Percentiles rank a stretch among this genome's conserved stretches.
These are phyloP conservation scores for Masticophis lateralis DNA, from an alignment of 2,797 vertebrate genomes.

Conservation along the genomic window DNA sequence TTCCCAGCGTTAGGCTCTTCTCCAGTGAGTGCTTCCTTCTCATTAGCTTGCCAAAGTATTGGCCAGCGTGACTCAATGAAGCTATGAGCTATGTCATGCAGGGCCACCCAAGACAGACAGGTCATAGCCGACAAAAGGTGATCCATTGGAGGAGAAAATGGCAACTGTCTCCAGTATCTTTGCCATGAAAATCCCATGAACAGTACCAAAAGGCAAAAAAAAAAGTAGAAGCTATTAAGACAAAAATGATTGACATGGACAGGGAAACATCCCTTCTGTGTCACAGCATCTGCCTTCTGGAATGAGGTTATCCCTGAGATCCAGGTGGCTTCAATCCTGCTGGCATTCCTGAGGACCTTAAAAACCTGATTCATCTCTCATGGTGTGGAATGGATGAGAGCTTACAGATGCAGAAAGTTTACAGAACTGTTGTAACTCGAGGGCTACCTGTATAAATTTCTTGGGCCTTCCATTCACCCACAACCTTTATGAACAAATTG, in stretches of 20 bases:
- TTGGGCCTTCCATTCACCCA: neutral
- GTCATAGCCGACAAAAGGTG: no score
- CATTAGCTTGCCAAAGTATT: no score
- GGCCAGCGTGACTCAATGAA: no score
- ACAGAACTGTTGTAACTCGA: neutral
- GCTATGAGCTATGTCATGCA: no score
- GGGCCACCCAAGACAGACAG: no score
- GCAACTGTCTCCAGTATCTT: no score
- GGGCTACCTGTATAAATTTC: neutral
- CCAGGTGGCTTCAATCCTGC: neutral
- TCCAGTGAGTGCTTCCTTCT: no score
- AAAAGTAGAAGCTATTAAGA: neutral
- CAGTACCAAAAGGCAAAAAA: no score
- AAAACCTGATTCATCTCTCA: neutral
- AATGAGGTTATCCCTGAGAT: neutral
- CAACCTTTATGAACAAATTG: neutral
- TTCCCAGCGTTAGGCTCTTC: no score
- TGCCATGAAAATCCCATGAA: no score
- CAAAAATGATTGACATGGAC: neutral
- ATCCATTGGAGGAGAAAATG: no score
- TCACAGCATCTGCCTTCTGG: neutral
- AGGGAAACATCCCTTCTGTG: neutral
- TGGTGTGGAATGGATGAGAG: neutral
- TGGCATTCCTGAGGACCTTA: neutral
- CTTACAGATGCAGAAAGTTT: neutral